Percentiles rank a stretch among this genome's conserved stretches.
These are phyloP conservation scores for Tenebrosternarchus preto DNA, from an alignment of 2,113 vertebrate species.

Conservation along the genomic window DNA sequence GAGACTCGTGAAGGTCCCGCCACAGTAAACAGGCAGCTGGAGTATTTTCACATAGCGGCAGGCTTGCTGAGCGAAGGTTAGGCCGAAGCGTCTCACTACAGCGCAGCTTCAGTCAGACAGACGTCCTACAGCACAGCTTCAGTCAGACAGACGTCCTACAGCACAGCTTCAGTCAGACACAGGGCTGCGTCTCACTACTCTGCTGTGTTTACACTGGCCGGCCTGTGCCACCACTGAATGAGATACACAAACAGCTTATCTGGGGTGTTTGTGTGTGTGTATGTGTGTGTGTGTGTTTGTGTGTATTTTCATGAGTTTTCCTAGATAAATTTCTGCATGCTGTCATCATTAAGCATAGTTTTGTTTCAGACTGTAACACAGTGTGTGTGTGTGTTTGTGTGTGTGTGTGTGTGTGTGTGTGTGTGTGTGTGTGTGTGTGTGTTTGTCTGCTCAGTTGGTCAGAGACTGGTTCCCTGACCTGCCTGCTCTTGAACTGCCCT, in stretches of 20 bases:
- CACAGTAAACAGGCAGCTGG: conserved; percentile 68
- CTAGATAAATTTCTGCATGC: conserved; percentile 57
- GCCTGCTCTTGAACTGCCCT: too few relatives aligned
- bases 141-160: conserved; percentile 74
- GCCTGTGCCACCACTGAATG: conserved; percentile 78
- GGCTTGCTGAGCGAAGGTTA: conserved; percentile 78
- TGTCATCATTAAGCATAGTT: conserved; percentile 69
- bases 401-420: too few relatives aligned
- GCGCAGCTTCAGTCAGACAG: too few relatives aligned
- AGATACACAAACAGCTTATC: conserved; percentile 78
- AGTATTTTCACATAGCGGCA: conserved; percentile 74
- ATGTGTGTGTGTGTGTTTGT: not conserved
- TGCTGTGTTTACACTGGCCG: conserved; percentile 78
- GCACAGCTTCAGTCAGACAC: too few relatives aligned
- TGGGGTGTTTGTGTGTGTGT: conserved; percentile 48
- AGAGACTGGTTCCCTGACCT: not conserved
- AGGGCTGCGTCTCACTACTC: too few relatives aligned
- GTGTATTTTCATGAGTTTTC: conserved; percentile 19
- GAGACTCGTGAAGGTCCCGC: conserved; percentile 51
- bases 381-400: not conserved
- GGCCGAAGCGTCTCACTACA: conserved; percentile 78
- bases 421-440: not conserved
- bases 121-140: too few relatives aligned
- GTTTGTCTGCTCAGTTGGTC: conserved; percentile 73
- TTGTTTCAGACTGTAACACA: conserved; percentile 74